Conservation (phyloP, 2,888 invertebrate genomes). For the Pemphredon lugubris region DNA sequence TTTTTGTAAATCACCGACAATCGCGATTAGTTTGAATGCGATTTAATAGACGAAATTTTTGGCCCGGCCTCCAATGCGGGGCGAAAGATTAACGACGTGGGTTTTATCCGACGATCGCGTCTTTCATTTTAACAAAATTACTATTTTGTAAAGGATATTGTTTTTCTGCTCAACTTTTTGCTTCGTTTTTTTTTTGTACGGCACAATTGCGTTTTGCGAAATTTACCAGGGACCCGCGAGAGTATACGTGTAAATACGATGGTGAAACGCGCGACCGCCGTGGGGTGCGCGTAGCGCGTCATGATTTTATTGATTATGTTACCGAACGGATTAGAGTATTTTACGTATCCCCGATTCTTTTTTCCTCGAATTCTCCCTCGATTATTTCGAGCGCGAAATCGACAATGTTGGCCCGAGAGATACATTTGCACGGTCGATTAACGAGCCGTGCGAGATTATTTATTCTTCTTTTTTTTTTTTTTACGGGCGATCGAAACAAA, state of each 20-base stretch:
- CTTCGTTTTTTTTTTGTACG: constrained; percentile 40
- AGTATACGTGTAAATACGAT: constrained; percentile 4
- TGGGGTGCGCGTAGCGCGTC: background rate
- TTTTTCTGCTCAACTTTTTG: constrained; percentile 34
- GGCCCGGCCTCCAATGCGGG: background rate
- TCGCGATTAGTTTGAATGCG: no score
- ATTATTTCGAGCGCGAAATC: background rate
- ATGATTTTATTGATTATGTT: constrained; percentile 41
- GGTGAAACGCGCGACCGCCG: background rate
- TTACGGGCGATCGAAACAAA: constrained; percentile 8
- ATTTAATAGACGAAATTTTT: background rate
- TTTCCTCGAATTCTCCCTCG: constrained; percentile 13
- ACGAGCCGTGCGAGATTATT: constrained; percentile 26
- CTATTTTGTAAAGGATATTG: constrained; percentile 48
- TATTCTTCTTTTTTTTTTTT: constrained; percentile 15
- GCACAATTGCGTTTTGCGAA: constrained; percentile 28
- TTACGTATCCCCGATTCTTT: constrained; percentile 19
- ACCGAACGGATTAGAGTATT: constrained; percentile 18
- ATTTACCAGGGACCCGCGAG: constrained; percentile 29
- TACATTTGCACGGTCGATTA: no score
- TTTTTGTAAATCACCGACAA: no score
- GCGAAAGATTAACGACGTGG: constrained; percentile 12
- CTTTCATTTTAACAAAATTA: constrained; percentile 27
- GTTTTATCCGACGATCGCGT: constrained; percentile 25
- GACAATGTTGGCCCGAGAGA: background rate